phyloP scores from a whole-genome alignment of 2,113 vertebrate species.

The Brevimyrus niger region DNA sequence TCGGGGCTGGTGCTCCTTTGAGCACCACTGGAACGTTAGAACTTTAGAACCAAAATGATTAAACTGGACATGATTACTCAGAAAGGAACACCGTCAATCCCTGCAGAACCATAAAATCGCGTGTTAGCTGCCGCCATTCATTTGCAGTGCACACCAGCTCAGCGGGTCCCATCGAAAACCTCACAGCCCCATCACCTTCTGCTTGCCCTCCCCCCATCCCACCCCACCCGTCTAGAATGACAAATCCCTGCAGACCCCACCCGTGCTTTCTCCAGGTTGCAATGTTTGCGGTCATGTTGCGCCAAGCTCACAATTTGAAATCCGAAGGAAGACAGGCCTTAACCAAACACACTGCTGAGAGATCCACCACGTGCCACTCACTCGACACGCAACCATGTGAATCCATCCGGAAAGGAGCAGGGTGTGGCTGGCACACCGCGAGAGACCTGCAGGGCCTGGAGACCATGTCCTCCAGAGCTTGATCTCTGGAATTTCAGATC shows the following conservation, averaged over 20 bases:
- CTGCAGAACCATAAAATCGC: conserved; percentile 5
- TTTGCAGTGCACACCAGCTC: neutral
- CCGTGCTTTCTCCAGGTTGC: too few species aligned
- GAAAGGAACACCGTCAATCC: neutral
- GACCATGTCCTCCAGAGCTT: neutral
- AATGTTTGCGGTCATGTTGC: neutral
- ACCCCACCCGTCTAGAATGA: neutral
- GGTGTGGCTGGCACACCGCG: neutral
- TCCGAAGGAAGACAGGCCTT: neutral
- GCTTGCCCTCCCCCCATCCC: neutral
- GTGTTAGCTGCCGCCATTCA: neutral
- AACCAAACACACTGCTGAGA: neutral
- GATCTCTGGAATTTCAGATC: neutral
- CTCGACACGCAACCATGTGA: neutral
- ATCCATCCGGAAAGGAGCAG: neutral
- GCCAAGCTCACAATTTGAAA: neutral
- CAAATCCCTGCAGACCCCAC: neutral
- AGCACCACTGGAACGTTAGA: neutral
- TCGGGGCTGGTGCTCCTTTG: neutral
- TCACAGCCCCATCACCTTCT: neutral
- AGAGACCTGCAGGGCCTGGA: neutral
- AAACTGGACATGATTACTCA: neutral
- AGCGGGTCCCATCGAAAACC: neutral
- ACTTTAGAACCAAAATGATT: neutral
- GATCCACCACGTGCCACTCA: neutral